These are phyloP conservation scores for Mystacornis crossleyi DNA, from an alignment of 2,113 vertebrate genomes.

Conservation along the genomic window DNA sequence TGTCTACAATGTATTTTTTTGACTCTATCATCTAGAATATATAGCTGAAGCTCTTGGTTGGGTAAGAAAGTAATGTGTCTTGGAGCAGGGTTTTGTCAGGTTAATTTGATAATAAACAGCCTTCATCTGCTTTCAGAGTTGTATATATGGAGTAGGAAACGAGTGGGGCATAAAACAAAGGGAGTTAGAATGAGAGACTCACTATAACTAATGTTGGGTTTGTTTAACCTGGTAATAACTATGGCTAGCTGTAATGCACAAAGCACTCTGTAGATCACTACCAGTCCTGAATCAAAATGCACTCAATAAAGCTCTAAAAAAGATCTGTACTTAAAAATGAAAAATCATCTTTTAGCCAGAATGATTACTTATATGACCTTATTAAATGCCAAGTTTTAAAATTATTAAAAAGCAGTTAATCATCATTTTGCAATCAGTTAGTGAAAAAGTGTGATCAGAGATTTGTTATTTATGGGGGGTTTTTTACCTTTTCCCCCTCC, in stretches of 20 bases:
- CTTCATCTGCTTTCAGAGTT: neutral
- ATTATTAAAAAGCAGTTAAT: neutral
- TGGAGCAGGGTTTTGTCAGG: neutral
- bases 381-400: neutral
- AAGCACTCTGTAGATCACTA: neutral
- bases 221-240: neutral
- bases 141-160: neutral
- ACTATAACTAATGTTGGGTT: neutral
- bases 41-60: neutral
- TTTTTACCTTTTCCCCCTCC: neutral
- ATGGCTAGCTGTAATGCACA: neutral
- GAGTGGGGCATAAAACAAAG: neutral
- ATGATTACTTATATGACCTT: neutral
- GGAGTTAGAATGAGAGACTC: neutral
- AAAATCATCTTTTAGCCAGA: neutral
- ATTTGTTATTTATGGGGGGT: accelerated
- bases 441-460: neutral
- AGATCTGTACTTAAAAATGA: neutral
- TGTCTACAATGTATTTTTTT: neutral
- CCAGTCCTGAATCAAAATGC: neutral
- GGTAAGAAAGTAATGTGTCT: neutral
- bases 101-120: neutral
- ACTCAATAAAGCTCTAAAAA: neutral
- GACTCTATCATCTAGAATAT: accelerated
- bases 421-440: neutral